phyloP scores from a whole-genome alignment of 2,113 vertebrate genomes.

The Tilapia sparmanii region DNA sequence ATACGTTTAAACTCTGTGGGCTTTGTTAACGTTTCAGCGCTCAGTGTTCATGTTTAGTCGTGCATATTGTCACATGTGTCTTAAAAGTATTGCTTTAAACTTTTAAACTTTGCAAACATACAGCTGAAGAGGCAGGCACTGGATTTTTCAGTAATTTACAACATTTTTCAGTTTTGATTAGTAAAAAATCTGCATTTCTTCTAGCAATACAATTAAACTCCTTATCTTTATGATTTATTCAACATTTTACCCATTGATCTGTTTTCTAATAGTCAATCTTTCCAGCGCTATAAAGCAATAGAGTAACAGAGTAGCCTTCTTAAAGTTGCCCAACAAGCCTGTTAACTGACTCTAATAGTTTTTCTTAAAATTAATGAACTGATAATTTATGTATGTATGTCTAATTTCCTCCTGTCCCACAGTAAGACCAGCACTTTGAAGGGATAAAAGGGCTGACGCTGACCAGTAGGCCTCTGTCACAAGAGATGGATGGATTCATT shows the following conservation, averaged over 20 bases:
- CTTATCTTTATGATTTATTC: neutral
- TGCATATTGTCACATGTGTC: too few species aligned
- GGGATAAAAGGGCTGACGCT: neutral
- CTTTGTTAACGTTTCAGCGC: neutral
- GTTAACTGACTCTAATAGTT: neutral
- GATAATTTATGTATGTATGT: neutral
- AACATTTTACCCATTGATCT: neutral
- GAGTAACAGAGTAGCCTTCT: neutral
- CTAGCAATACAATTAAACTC: neutral
- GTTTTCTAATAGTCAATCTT: neutral
- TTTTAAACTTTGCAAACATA: neutral
- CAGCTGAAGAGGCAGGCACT: neutral
- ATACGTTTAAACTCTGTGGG: neutral
- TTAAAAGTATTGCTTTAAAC: neutral
- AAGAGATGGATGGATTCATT: conserved; percentile 29
- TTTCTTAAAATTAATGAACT: neutral
- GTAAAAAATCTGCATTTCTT: neutral
- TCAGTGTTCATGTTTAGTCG: neutral
- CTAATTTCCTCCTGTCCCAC: neutral
- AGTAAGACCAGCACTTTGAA: neutral
- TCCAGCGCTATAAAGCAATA: neutral
- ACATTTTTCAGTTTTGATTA: neutral
- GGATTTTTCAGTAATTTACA: neutral
- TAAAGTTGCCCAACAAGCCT: neutral
- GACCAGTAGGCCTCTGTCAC: neutral